phyloP scores from a whole-genome alignment of 2,888 invertebrate genomes.

The Disparrhopalites patrizii region DNA sequence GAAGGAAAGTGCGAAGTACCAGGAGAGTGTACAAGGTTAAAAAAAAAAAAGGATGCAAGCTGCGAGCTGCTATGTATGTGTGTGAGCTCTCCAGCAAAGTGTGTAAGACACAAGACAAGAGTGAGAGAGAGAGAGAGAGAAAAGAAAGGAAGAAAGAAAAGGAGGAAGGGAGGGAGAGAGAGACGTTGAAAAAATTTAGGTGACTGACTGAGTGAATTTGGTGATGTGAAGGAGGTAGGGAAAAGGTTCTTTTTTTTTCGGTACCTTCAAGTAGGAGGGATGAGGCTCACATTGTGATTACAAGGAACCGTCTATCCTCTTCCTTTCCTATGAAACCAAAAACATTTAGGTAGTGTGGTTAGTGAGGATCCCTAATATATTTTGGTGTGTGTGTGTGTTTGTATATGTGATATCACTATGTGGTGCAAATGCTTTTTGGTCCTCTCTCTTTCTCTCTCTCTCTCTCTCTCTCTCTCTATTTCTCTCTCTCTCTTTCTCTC shows the following conservation, averaged over 20 bases:
- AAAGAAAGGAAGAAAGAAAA: not conserved
- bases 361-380: not conserved
- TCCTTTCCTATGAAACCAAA: not conserved
- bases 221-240: not conserved
- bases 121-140: not conserved
- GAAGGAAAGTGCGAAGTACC: too few species aligned
- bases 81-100: too few species aligned
- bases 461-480: not conserved
- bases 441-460: not conserved
- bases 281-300: too few species aligned
- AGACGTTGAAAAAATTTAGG: constrained; percentile 5
- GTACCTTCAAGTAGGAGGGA: not conserved
- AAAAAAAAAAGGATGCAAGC: too few species aligned
- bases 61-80: too few species aligned
- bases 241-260: constrained; percentile 7
- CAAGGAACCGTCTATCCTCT: too few species aligned
- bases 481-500: not conserved
- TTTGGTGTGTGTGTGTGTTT: not conserved
- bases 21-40: too few species aligned
- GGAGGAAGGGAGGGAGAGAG: not conserved
- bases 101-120: too few species aligned
- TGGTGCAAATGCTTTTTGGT: not conserved
- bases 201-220: constrained; percentile 6
- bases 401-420: constrained; percentile 2
- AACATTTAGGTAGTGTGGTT: not conserved